Evolutionary conservation across 1,140 invertebrate species (phyloP).

Genomic region (Bombus haemorrhoidalis): DNA sequence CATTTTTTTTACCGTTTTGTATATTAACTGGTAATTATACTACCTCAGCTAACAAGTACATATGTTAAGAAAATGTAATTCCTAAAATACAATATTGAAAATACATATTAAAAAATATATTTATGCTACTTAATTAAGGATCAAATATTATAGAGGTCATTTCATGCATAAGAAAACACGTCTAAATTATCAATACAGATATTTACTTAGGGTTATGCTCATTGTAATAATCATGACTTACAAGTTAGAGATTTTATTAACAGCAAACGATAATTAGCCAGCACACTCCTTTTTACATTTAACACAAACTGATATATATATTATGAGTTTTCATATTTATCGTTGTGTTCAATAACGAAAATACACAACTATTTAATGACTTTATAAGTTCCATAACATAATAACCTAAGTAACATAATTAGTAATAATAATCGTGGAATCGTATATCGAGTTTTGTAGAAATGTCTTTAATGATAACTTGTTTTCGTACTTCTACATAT

Average conservation of each 20-base stretch:
- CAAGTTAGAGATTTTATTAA: slow-evolving; percentile 7
- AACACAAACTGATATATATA: not conserved
- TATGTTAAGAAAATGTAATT: not conserved
- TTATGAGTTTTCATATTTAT: slow-evolving; percentile 19
- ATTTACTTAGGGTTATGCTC: slow-evolving; percentile 18
- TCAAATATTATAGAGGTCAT: slow-evolving; percentile 6
- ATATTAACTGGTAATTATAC: not conserved
- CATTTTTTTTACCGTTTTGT: slow-evolving; percentile 37
- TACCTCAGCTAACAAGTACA: not conserved
- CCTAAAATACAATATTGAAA: slow-evolving; percentile 16
- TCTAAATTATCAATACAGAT: slow-evolving; percentile 15
- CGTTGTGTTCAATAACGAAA: not conserved
- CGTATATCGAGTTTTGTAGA: not conserved
- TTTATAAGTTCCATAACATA: slow-evolving; percentile 28
- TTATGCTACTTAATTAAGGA: not conserved
- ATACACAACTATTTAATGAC: slow-evolving; percentile 11
- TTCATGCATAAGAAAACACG: slow-evolving; percentile 1
- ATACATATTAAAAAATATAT: not conserved
- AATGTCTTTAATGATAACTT: slow-evolving; percentile 2
- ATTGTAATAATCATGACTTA: not conserved
- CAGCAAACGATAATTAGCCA: not conserved
- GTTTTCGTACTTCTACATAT: not conserved
- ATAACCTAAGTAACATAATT: slow-evolving; percentile 42
- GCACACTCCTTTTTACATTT: not conserved
- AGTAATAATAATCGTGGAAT: not conserved